phyloP scores from a whole-genome alignment of 2,797 vertebrate genomes.

The Liasis olivaceus region DNA sequence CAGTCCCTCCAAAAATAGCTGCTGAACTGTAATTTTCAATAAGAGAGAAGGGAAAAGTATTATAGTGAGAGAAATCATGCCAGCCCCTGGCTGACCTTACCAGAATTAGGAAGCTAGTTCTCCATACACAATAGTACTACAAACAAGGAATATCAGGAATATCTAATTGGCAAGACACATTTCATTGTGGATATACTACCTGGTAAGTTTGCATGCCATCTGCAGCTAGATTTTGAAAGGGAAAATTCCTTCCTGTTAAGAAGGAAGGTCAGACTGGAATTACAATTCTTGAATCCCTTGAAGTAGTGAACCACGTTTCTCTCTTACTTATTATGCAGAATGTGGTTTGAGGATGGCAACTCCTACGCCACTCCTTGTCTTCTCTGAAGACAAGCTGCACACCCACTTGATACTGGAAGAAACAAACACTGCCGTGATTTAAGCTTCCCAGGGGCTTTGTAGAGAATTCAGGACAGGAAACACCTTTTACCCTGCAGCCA shows the following conservation, averaged over 20 bases:
- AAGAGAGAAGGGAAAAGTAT: not conserved
- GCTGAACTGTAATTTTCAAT: not conserved
- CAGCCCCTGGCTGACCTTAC: not conserved
- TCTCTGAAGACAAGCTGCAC: constrained; percentile 21
- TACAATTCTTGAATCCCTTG: not conserved
- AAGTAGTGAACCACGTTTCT: not conserved
- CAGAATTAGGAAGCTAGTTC: too few relatives aligned
- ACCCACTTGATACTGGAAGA: constrained; percentile 18
- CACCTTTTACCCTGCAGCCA: constrained; percentile 54
- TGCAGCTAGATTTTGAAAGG: not conserved
- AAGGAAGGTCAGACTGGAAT: not conserved
- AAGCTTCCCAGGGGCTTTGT: constrained; percentile 35
- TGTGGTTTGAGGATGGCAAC: not conserved
- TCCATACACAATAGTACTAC: not conserved
- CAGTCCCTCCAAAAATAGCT: not conserved
- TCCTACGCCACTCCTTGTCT: constrained; percentile 3
- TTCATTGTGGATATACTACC: not conserved
- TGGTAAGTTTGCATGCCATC: not conserved
- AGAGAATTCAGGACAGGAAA: constrained; percentile 63
- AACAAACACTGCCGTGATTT: constrained; percentile 42
- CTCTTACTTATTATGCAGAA: not conserved
- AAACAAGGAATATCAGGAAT: not conserved
- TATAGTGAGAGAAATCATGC: not conserved
- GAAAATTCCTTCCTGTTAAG: not conserved
- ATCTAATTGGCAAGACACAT: not conserved